A percentile compares a stretch with the other conserved stretches of the same genome.
Conservation (phyloP, 2,888 invertebrate genomes). For the Lasioglossum vierecki region DNA sequence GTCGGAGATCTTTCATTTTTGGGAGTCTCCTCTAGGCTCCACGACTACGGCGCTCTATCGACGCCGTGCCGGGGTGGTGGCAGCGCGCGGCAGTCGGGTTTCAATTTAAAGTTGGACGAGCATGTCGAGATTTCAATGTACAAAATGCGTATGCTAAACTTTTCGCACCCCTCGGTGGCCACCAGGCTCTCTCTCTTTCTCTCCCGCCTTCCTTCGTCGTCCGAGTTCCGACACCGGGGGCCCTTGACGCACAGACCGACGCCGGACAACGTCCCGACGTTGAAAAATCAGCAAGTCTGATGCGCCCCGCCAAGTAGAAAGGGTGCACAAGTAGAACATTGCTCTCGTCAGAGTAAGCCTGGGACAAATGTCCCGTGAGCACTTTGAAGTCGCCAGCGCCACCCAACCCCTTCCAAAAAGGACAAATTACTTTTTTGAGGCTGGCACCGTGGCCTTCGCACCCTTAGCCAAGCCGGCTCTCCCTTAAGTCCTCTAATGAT, state of each 20-base stretch:
- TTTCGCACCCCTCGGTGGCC: slow-evolving; percentile 70
- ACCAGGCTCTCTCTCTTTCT: slow-evolving; percentile 29
- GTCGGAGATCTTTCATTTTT: slow-evolving; percentile 9
- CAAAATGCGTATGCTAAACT: slow-evolving; percentile 82
- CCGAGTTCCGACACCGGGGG: slow-evolving; percentile 61
- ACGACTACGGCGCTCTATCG: slow-evolving; percentile 55
- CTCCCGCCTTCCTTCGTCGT: slow-evolving; percentile 63
- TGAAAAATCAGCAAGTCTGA: slow-evolving; percentile 82
- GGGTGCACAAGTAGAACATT: slow-evolving; percentile 69
- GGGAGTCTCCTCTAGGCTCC: slow-evolving; percentile 28
- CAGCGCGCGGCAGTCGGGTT: slow-evolving; percentile 71
- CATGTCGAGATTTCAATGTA: slow-evolving; percentile 82
- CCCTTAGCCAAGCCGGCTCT: slow-evolving; percentile 28
- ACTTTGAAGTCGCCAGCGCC: slow-evolving; percentile 67
- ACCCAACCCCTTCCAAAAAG: slow-evolving; percentile 47
- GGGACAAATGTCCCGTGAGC: slow-evolving; percentile 68
- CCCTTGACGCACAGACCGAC: slow-evolving; percentile 64
- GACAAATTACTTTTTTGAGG: slow-evolving; percentile 71
- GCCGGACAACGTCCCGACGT: slow-evolving; percentile 70
- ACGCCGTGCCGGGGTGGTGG: slow-evolving; percentile 31
- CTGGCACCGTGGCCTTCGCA: slow-evolving; percentile 54
- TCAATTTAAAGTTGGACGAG: slow-evolving; percentile 81
- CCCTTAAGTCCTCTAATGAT: slow-evolving; percentile 63
- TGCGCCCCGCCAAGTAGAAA: slow-evolving; percentile 72
- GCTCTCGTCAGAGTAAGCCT: slow-evolving; percentile 58